Base-by-base conservation (phyloP, 2,113 vertebrate genomes). In the Pseudorhombus dupliciocellatus region DNA sequence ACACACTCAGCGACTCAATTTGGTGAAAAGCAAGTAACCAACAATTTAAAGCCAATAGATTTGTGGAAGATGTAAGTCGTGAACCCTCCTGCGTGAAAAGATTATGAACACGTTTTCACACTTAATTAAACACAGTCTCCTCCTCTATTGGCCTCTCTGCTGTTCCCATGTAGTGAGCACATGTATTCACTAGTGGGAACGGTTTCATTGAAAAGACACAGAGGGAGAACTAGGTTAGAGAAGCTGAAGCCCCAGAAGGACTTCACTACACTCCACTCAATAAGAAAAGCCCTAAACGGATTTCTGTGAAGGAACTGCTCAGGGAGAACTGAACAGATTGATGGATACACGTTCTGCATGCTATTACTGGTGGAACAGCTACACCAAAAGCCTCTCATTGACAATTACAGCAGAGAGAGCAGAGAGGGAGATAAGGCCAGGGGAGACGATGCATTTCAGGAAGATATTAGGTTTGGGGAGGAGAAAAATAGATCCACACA, bases 251-350 rank as follows among this genome's bases (percentile, higher is more conserved):
- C 85, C 93, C 85, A 94, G 92, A 93, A 93, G 91, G 93, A 93
- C 84, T 94, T 74, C 89, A 80, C 90, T 77, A 59, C 90, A 91
- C 87, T 93, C 91, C 93, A 84, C 88, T 94, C 93, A 79, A 91
- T 94, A 92, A 95, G 80, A 90, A 88, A 90, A 88, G 92, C 80
- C 84, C 88, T 83, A 94, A 94, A 94, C 79, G 79, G 93, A 95
- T 95, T 94, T 93, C 86, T 91, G 91, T 84, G 89, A 93, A 87
- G 90, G 86, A 95, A 91, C 93, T 85, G 90, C 89, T 95, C 73
- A 34, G 90, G 89, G 86, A 94, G 91, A 94, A 92, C 86, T 77
- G 90, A 94, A 94, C 92, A 95, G 93, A 95, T 94, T 95, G 91
- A 82, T 88, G 81, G 80, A 93, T 94, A 93, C 92, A 94, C 90